A percentile compares a stretch with the other conserved stretches of the same genome.
These are phyloP conservation scores for Narcine bancroftii DNA, from an alignment of 2,113 vertebrate genomes.

Conservation along the genomic window DNA sequence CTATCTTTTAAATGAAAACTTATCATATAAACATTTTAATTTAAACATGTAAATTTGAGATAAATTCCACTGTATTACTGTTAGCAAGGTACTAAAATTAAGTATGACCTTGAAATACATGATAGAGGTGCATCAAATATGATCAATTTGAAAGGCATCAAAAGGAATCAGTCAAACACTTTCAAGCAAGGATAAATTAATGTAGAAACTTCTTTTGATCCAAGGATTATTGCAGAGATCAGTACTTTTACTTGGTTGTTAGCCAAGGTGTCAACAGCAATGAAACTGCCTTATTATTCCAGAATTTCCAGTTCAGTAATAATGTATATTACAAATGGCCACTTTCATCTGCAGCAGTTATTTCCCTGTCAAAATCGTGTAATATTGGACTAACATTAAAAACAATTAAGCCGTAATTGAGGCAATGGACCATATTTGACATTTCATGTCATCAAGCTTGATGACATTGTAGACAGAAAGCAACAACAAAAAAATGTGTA, in stretches of 20 bases:
- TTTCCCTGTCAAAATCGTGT: neutral
- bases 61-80: neutral
- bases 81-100: neutral
- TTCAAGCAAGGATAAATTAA: neutral
- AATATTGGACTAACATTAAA: neutral
- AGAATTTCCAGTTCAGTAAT: neutral
- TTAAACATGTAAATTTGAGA: neutral
- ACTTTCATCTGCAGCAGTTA: neutral
- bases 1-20: neutral
- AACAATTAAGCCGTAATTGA: neutral
- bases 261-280: neutral
- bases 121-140: neutral
- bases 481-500: neutral
- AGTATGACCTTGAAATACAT: neutral
- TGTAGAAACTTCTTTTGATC: neutral
- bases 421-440: neutral
- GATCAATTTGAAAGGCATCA: neutral
- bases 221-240: neutral
- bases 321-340: neutral
- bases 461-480: neutral
- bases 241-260: no score
- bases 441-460: constrained; percentile 12
- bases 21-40: no score
- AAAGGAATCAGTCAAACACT: neutral
- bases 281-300: neutral